Evolutionary conservation across 2,888 invertebrate species (phyloP), one percentile per base, ranked within the genome.

Genomic region (Sicus ferrugineus): DNA sequence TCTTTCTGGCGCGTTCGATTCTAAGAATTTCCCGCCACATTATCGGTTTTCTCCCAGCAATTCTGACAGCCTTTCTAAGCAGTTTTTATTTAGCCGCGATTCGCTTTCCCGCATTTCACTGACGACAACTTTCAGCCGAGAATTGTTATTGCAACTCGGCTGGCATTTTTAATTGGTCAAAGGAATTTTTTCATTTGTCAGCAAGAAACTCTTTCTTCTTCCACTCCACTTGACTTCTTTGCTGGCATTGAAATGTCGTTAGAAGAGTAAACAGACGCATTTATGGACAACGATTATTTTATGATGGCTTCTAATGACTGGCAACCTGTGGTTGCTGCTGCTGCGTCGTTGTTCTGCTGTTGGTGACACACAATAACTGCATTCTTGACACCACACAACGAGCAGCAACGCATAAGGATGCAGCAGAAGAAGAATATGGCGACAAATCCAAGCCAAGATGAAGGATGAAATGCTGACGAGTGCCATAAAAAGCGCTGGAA

Each of bases 211-310:
- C 21, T 34, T 38, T 34, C 19, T 23, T 34, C 31, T 23, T 42
- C 61, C 7, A 6, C n/a, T 61, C 21, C 6, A 42, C 38, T 59
- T 56, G 23, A 4, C 52, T 31, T 38, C 16, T 56, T 28, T 16
- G 9, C 2, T 54, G 23, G 26, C 7, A 28, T 16, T 54, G 26
- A 28, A 28, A 5, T 28, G 23, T 28, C 11, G 26, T 28, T 23
- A 54, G 54, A 54, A 23, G 54, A 54, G 23, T 46, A 46, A 50
- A 26, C 42, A 61, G 26, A 46, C 56, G n/a, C 58, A 67, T 28
- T 67, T 67, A 67, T 67, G 67, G 67, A 46, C 31, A 58, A 59
- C 31, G 67, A 67, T 67, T 67, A 67, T 67, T 67, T 67, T 67
- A 67, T 67, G 67, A 58, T 58, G 59, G 46, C 26, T 21, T 48